Base-by-base conservation (phyloP, 1,140 invertebrate genomes). In the Archivesica marissinica region DNA sequence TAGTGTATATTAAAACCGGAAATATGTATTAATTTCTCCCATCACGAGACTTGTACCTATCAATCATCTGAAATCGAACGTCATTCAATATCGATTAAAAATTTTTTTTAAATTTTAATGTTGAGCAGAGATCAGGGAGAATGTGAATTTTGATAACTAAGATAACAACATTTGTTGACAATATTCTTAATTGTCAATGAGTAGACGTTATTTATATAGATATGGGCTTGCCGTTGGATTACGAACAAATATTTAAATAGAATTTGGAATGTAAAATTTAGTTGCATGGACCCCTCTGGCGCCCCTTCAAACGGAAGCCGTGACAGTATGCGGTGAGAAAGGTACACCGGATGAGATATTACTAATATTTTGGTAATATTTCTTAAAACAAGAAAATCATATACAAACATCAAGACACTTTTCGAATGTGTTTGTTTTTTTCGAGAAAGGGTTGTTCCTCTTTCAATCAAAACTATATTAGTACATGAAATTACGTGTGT, bases 351-450 rank as follows among this genome's bases (percentile, higher is more conserved):
- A 20, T 28, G 17, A 15, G 30, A 3, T 64, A 35, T 64, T 64
- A 64, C 59, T 64, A 64, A 35, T 64, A 64, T 35, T 9, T 64
- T 64, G 15, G 38, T 64, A 64, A 64, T 20, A 64, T 64, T 64
- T 33, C n/a, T 13, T 35, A 35, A 64, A 64, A 15, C 15, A 2
- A 28, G 30, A 64, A 64, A 64, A 4, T 25, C 15, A 35, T 64
- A 35, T 64, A 13, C 33, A 64, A 35, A 20, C 20, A 35, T n/a
- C n/a, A n/a, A n/a, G n/a, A 64, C 17, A 52, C 13, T 35, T 64
- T 64, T 64, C 59, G 59, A 20, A 64, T 64, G 28, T 64, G 30
- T 35, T n/a, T n/a, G n/a, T n/a, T n/a, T n/a, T 64, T 64, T 64
- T 64, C 59, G 59, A 35, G 59, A 64, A 64, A 64, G 59, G 15